These are phyloP conservation scores for Galerucella pusilla DNA, from an alignment of 2,888 invertebrate genomes.

Conservation along the genomic window DNA sequence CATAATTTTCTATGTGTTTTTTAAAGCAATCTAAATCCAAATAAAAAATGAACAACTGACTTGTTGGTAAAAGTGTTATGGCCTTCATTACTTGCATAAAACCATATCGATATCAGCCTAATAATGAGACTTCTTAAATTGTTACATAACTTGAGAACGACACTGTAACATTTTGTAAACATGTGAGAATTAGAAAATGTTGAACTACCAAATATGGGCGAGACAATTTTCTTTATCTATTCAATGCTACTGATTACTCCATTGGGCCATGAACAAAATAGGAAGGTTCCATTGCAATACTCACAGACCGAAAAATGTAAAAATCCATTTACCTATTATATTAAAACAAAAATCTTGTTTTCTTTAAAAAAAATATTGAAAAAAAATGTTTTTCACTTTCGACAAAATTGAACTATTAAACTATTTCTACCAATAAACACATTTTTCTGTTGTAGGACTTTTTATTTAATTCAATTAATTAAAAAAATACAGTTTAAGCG, in stretches of 20 bases:
- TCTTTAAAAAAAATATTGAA: too few relatives aligned
- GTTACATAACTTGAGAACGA: conserved; percentile 32
- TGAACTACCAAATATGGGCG: conserved; percentile 37
- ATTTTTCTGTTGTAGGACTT: too few relatives aligned
- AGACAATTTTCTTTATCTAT: conserved; percentile 39
- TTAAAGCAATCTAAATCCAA: neutral
- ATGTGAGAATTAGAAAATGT: conserved; percentile 40
- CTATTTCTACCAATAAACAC: neutral
- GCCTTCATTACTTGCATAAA: conserved; percentile 32
- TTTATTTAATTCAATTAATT: too few relatives aligned
- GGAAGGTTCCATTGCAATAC: conserved; percentile 31
- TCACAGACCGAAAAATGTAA: neutral
- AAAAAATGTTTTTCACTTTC: conserved; percentile 18
- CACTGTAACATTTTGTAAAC: conserved; percentile 30
- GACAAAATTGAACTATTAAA: conserved; percentile 15
- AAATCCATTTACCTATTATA: neutral
- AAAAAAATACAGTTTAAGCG: too few relatives aligned
- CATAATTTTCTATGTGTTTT: too few relatives aligned
- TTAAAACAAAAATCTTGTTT: too few relatives aligned
- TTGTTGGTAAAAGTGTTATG: conserved; percentile 24
- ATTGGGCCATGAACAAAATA: conserved; percentile 42
- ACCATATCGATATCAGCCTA: conserved; percentile 31
- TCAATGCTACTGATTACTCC: conserved; percentile 41
- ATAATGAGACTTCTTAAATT: conserved; percentile 33
- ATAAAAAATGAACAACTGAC: neutral